A percentile compares a stretch with the other conserved stretches of the same genome.
These are phyloP conservation scores for Pangasius mekongensis DNA, from an alignment of 2,797 vertebrate genomes.

Conservation along the genomic window DNA sequence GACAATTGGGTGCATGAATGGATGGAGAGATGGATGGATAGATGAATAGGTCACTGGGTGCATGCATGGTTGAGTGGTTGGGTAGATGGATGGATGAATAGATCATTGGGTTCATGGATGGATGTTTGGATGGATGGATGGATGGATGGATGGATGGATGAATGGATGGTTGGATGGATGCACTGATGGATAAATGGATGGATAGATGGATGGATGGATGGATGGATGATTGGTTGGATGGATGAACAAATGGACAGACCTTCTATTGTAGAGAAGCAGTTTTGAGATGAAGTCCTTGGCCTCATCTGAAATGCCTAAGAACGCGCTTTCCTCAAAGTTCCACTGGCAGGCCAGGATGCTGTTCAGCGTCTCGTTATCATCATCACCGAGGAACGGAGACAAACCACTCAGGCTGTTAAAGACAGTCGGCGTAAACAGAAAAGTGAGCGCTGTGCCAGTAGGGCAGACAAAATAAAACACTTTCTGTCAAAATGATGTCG, in stretches of 20 bases:
- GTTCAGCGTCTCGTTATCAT: constrained; percentile 90
- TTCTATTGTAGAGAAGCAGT: constrained; percentile 90
- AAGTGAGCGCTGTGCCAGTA: not conserved
- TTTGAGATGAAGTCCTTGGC: constrained; percentile 94
- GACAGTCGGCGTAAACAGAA: not conserved
- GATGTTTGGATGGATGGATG: not conserved
- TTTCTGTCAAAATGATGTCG: not conserved
- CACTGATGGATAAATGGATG: not conserved
- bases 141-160: not conserved
- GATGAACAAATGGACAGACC: constrained; percentile 68
- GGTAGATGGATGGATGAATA: not conserved
- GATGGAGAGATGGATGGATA: not conserved
- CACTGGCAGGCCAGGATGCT: constrained; percentile 92
- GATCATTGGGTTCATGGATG: not conserved
- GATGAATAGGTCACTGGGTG: not conserved
- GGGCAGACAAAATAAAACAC: not conserved
- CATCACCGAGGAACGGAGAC: constrained; percentile 93
- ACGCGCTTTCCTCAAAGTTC: constrained; percentile 93
- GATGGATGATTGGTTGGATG: not conserved
- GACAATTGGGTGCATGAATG: not conserved
- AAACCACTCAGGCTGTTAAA: constrained; percentile 87
- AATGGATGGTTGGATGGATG: not conserved
- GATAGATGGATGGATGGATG: not conserved
- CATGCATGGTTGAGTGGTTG: not conserved
- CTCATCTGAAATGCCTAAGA: constrained; percentile 83